A percentile compares a stretch with the other conserved stretches of the same genome.
phyloP scores from a whole-genome alignment of 2,888 invertebrate genomes.

The Eupeodes latifasciatus region DNA sequence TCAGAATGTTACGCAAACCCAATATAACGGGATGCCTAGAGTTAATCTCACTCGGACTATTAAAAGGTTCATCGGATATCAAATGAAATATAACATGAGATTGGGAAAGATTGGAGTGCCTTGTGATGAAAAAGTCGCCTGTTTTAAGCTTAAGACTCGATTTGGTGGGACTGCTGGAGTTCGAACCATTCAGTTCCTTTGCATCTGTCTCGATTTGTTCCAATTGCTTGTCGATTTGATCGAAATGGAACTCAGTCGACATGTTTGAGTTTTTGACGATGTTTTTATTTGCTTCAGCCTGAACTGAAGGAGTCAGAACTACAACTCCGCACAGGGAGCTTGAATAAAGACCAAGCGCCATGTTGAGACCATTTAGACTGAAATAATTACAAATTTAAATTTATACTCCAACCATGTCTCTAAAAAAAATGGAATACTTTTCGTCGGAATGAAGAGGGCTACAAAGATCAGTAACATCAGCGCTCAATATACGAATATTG shows the following conservation, averaged over 20 bases:
- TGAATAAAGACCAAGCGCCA: slow-evolving; percentile 96
- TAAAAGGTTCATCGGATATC: slow-evolving; percentile 92
- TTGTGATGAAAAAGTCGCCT: slow-evolving; percentile 94
- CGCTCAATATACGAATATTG: slow-evolving; percentile 95
- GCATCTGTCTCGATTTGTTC: slow-evolving; percentile 88
- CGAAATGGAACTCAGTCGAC: slow-evolving; percentile 98
- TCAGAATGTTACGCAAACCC: slow-evolving; percentile 96
- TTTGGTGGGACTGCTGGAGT: slow-evolving; percentile 81
- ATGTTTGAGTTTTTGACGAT: slow-evolving; percentile 84
- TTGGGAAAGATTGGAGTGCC: slow-evolving; percentile 97
- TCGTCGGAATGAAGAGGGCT: slow-evolving; percentile 85
- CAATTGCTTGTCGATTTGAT: slow-evolving; percentile 92
- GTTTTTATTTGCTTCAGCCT: slow-evolving; percentile 82
- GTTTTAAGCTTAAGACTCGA: slow-evolving; percentile 87
- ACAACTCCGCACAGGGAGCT: slow-evolving; percentile 95
- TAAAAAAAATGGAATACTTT: slow-evolving; percentile 74
- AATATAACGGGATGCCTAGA: slow-evolving; percentile 98
- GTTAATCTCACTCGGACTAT: slow-evolving; percentile 92
- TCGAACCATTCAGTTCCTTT: slow-evolving; percentile 82
- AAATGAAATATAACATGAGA: slow-evolving; percentile 98
- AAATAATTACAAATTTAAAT: slow-evolving; percentile 33
- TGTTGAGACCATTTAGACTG: slow-evolving; percentile 88
- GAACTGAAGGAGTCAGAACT: slow-evolving; percentile 87
- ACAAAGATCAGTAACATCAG: slow-evolving; percentile 93
- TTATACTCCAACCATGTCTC: not conserved